phyloP scores from a whole-genome alignment of 1,140 invertebrate species.

The Drosophila pectinifera region DNA sequence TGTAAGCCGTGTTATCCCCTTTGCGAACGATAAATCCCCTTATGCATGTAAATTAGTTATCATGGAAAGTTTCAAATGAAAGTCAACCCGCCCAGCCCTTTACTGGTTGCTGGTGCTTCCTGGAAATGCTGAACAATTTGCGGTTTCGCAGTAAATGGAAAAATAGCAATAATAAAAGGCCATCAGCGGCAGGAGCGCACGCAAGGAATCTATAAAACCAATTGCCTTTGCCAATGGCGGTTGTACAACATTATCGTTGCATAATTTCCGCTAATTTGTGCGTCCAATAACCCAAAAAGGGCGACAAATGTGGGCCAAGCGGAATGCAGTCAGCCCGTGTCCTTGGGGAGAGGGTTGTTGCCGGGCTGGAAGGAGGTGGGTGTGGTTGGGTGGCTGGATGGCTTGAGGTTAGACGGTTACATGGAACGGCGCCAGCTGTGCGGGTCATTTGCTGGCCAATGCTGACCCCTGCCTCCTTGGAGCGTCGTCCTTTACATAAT shows the following conservation, averaged over 20 bases:
- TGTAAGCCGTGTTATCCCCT: conserved; percentile 39
- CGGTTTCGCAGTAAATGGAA: conserved; percentile 22
- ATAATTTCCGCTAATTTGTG: conserved; percentile 78
- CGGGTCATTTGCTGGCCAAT: conserved; percentile 64
- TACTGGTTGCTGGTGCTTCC: conserved; percentile 6
- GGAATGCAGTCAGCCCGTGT: conserved; percentile 38
- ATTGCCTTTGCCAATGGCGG: conserved; percentile 31
- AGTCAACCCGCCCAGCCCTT: conserved; percentile 6
- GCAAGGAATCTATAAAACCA: conserved; percentile 35
- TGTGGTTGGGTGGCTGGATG: neutral
- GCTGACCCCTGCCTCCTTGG: conserved; percentile 10
- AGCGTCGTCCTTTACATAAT: conserved; percentile 44
- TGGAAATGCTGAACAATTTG: conserved; percentile 33
- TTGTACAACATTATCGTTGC: conserved; percentile 65
- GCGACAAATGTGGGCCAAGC: conserved; percentile 51
- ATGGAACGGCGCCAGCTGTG: conserved; percentile 61
- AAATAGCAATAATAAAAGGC: conserved; percentile 27
- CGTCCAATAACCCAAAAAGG: conserved; percentile 44
- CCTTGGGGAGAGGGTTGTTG: neutral
- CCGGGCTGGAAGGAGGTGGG: neutral
- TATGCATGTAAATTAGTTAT: conserved; percentile 38
- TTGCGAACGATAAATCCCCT: conserved; percentile 33
- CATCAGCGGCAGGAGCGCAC: conserved; percentile 17
- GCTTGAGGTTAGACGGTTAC: neutral
- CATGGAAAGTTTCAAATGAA: conserved; percentile 25